Evolutionary conservation across 2,113 vertebrate genomes (phyloP).

Genomic region (Ginglymostoma cirratum): DNA sequence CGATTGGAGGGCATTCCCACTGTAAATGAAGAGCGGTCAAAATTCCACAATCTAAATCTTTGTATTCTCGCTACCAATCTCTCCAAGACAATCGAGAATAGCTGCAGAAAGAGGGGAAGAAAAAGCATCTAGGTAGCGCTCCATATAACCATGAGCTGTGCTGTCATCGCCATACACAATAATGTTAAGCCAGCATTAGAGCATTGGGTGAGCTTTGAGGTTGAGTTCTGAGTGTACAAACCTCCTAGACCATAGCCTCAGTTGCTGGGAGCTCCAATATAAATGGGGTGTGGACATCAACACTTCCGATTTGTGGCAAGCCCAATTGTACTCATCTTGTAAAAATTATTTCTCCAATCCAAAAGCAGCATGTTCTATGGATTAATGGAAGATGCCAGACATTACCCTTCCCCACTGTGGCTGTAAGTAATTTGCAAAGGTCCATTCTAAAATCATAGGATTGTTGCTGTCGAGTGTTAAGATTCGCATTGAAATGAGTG

Average conservation of each 20-base stretch:
- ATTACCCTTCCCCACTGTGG: not conserved
- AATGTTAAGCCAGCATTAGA: not conserved
- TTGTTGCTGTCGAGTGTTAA: slow-evolving; percentile 20
- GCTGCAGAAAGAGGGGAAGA: not conserved
- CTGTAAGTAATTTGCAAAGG: not conserved
- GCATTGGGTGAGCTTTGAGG: not conserved
- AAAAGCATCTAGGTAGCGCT: not conserved
- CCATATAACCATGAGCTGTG: not conserved
- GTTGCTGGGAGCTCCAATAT: not conserved
- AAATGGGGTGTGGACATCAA: not conserved
- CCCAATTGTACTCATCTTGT: not conserved
- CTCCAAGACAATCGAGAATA: not conserved
- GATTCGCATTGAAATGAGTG: not conserved
- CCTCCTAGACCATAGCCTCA: not conserved
- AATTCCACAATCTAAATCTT: not conserved
- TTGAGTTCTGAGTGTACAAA: not conserved
- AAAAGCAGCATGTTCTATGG: not conserved
- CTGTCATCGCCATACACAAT: not conserved
- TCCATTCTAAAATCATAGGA: not conserved
- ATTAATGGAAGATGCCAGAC: not conserved
- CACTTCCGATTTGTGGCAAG: not conserved
- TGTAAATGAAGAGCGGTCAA: not conserved
- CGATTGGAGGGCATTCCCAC: no score
- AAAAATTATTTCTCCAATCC: not conserved
- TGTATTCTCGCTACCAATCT: not conserved